phyloP scores from a whole-genome alignment of 2,113 vertebrate species.

The Notarius lentiginosus region DNA sequence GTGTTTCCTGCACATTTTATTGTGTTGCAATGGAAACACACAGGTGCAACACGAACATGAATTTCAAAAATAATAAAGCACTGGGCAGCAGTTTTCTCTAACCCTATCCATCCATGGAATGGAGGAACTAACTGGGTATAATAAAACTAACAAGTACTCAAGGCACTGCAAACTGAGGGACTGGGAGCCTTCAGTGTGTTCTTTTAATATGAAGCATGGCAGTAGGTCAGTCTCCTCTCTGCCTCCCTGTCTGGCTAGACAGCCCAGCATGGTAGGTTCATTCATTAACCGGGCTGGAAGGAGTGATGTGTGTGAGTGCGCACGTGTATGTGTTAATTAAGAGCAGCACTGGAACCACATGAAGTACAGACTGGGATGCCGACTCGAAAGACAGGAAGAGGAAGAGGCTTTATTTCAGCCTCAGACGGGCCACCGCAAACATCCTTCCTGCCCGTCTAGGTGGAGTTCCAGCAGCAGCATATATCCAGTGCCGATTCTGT shows the following conservation, averaged over 20 bases:
- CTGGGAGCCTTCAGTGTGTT: not conserved
- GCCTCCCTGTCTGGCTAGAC: not conserved
- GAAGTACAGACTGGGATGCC: conserved; percentile 57
- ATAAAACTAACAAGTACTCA: not conserved
- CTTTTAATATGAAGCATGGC: conserved; percentile 3
- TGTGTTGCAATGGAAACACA: conserved; percentile 17
- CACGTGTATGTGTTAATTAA: conserved; percentile 36
- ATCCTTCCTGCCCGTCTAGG: conserved; percentile 68
- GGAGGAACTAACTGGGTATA: not conserved
- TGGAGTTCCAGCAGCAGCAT: conserved; percentile 50
- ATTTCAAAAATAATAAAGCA: not conserved
- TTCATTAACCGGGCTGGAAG: conserved; percentile 33
- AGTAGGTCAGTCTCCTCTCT: conserved; percentile 25
- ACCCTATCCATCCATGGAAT: not conserved
- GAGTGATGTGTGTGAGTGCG: conserved; percentile 9
- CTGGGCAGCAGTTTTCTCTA: not conserved
- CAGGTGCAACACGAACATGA: conserved; percentile 3
- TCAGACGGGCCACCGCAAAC: conserved; percentile 69
- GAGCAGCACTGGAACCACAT: conserved; percentile 49
- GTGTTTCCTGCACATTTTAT: conserved; percentile 2
- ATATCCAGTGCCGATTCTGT: conserved; percentile 11
- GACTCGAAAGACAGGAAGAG: conserved; percentile 60
- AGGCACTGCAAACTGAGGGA: not conserved
- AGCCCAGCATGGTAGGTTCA: conserved; percentile 31
- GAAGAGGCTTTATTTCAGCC: conserved; percentile 71